phyloP scores from a whole-genome alignment of 2,888 invertebrate genomes.

The Pyrgus malvae region DNA sequence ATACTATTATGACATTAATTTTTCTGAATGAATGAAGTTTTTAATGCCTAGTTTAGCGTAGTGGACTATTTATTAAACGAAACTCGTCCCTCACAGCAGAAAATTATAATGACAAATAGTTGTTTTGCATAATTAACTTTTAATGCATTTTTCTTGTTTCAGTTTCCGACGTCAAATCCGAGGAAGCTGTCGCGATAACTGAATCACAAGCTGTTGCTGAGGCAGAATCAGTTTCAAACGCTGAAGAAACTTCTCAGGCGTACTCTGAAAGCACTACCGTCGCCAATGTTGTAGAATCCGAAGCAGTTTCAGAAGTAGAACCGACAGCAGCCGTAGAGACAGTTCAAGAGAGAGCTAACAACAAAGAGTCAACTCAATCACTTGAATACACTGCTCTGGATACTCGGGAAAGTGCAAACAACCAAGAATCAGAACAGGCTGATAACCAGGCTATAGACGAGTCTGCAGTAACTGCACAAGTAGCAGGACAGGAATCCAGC shows the following conservation, averaged over 20 bases:
- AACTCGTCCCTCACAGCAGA: too few species aligned
- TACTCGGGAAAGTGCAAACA: background rate
- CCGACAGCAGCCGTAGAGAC: background rate
- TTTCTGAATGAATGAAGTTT: too few species aligned
- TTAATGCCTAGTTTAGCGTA: too few species aligned
- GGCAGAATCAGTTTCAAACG: background rate
- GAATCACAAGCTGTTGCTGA: slow-evolving; percentile 27
- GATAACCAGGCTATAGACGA: background rate
- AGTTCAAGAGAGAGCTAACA: background rate
- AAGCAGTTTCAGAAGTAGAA: background rate
- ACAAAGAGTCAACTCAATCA: background rate
- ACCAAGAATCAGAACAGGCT: background rate
- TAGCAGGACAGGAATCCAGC: slow-evolving; percentile 12
- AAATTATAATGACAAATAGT: background rate
- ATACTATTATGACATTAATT: too few species aligned
- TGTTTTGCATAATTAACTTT: background rate
- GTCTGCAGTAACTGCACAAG: background rate
- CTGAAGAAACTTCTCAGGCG: background rate
- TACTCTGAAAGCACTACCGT: slow-evolving; percentile 2
- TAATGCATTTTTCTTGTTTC: too few species aligned
- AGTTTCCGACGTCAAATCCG: slow-evolving; percentile 29
- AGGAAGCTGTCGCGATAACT: slow-evolving; percentile 26
- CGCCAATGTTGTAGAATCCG: background rate
- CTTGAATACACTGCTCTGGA: background rate
- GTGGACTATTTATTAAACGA: too few species aligned